A percentile compares a stretch with the other conserved stretches of the same genome.
Evolutionary conservation across 2,797 vertebrate species (phyloP).

Genomic region (Amblyopsis hoosieri): DNA sequence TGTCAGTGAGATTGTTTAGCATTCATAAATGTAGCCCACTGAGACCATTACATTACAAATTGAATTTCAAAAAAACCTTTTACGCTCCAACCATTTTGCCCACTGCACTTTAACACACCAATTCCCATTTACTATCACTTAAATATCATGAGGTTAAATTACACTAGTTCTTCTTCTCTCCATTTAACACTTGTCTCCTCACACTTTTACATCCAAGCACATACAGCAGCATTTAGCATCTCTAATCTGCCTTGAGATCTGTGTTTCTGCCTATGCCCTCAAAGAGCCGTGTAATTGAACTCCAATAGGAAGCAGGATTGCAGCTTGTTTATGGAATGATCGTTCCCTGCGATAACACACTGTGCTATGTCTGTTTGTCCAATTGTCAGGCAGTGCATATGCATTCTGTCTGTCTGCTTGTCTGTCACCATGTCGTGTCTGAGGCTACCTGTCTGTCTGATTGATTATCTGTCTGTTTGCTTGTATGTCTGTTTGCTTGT

Average conservation of each 20-base stretch:
- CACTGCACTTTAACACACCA: slow-evolving; percentile 28
- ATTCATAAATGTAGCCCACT: slow-evolving; percentile 50
- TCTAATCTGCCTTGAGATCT: slow-evolving; percentile 63
- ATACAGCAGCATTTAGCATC: slow-evolving; percentile 43
- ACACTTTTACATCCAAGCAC: slow-evolving; percentile 32
- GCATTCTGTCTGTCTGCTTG: background rate
- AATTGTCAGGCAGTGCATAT: background rate
- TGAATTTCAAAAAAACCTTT: slow-evolving; percentile 53
- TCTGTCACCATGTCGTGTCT: background rate
- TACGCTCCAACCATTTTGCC: slow-evolving; percentile 24
- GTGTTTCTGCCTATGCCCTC: slow-evolving; percentile 53
- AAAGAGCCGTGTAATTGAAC: slow-evolving; percentile 63
- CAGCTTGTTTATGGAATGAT: slow-evolving; percentile 62
- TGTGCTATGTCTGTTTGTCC: slow-evolving; percentile 8
- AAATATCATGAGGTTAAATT: no score
- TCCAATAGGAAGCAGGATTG: slow-evolving; percentile 58
- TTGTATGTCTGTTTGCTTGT: slow-evolving; percentile 4
- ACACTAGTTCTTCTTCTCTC: slow-evolving; percentile 1
- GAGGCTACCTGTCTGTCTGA: slow-evolving; percentile 9
- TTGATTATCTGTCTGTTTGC: background rate
- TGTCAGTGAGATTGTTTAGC: slow-evolving; percentile 47
- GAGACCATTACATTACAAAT: slow-evolving; percentile 48
- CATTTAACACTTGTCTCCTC: slow-evolving; percentile 20
- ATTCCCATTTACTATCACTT: no score
- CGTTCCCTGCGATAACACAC: slow-evolving; percentile 43